These are phyloP conservation scores for Ailurus styani DNA, from an alignment of 2,113 vertebrate genomes.

Conservation along the genomic window DNA sequence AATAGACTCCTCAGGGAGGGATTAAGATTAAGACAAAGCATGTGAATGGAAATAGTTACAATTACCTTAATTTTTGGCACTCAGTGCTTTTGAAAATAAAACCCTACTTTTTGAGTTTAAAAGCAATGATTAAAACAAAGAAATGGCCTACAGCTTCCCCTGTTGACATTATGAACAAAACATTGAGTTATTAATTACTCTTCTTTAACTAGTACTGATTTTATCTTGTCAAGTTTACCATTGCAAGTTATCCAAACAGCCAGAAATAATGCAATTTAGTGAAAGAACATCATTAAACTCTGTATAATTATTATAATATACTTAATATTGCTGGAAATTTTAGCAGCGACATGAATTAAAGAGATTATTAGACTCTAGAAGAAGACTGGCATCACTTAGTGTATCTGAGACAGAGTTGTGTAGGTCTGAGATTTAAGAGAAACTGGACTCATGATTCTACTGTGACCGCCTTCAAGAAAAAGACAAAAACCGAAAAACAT, in stretches of 20 bases:
- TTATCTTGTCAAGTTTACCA: background rate
- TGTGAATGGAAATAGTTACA: background rate
- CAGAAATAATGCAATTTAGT: background rate
- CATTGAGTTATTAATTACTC: background rate
- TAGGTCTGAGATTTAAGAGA: background rate
- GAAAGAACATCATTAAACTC: background rate
- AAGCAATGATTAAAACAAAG: background rate
- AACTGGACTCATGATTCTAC: background rate
- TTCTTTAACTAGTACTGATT: background rate
- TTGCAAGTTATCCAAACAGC: background rate
- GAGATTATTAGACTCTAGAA: background rate
- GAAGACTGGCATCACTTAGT: background rate
- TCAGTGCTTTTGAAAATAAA: slow-evolving; percentile 6
- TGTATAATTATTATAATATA: background rate
- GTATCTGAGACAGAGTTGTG: background rate
- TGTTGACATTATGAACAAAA: background rate
- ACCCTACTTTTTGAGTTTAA: background rate
- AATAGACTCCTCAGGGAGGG: background rate
- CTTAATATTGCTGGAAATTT: background rate
- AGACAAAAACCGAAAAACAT: background rate
- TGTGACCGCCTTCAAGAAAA: background rate
- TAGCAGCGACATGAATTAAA: background rate
- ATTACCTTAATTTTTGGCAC: background rate
- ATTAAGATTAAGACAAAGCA: background rate
- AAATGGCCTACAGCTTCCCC: background rate